Base-by-base conservation (phyloP, 2,113 vertebrate species). In the Brachionichthys hirsutus region DNA sequence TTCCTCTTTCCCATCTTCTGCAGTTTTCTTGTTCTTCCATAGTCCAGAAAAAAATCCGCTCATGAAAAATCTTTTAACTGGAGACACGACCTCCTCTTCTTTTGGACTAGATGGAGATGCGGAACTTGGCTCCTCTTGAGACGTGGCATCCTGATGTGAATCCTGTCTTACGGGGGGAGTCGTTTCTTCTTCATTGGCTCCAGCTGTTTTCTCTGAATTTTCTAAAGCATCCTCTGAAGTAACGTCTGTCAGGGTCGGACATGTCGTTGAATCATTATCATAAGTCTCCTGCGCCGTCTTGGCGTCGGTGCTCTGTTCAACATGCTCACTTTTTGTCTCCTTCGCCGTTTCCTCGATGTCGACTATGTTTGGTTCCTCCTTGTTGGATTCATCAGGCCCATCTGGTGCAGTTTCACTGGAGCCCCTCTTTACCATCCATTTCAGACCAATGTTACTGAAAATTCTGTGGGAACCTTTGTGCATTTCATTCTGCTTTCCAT, bases 381-480 rank as follows among this genome's bases (percentile, higher is more conserved):
- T 79, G 7, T 90, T 83, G 24, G 87, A 87, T 34, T 92, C 90
- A 22, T 91, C 89, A 5, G 82, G 8, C 24, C 24, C 24, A 30
- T 30, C 85, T 69, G 88, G 85, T 3, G 79, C 68, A 30, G 24
- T 30, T n/a, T 94, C 93, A 0, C 71, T 81, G 42, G 93, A 93
- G 55, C 94, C 93, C 75, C 93, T 95, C 72, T 94, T 98, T 18
- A 98, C 80, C 0, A 93, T 96, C 72, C 98, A 90, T 80, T 94
- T 95, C 47, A 98, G 92, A 47, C 94, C 93, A 63, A 95, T 92
- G 82, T 94, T 95, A 75, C 91, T 94, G 71, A 98, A 95, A 55
- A 95, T 91, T 70, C 90, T 96, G 86, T 92, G 95, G 77, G 97
- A 98, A 10, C 94, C 89, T 70, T 95, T 93, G 2, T 90, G 94